These are phyloP conservation scores for Geopemphigus sp. DNA, from an alignment of 1,140 invertebrate genomes.

Conservation along the genomic window DNA sequence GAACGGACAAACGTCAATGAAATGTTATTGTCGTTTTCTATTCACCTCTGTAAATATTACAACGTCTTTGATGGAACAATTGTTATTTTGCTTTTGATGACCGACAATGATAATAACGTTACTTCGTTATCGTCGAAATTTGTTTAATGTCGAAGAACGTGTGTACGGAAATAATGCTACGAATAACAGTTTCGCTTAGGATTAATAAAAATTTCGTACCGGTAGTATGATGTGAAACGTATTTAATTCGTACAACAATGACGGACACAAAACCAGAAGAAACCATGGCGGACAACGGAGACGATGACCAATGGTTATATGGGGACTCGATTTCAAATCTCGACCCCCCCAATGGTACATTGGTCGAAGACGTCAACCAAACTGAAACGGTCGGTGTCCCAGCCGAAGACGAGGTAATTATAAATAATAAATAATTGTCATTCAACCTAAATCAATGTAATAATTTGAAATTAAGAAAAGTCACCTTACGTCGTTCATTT, in stretches of 20 bases:
- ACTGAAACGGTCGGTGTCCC: neutral
- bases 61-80: slow-evolving; percentile 19
- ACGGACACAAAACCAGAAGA: neutral
- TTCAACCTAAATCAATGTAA: neutral
- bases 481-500: neutral
- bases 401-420: slow-evolving; percentile 29
- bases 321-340: slow-evolving; percentile 60
- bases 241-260: slow-evolving; percentile 6
- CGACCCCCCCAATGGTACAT: neutral
- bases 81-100: neutral
- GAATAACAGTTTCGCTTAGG: too few species aligned
- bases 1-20: too few species aligned
- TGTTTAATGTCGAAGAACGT: neutral
- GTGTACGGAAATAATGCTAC: too few species aligned
- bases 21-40: neutral
- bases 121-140: neutral
- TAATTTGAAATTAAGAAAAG: neutral
- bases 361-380: slow-evolving; percentile 21
- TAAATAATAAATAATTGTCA: neutral
- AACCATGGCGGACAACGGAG: slow-evolving; percentile 61
- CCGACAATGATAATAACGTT: neutral
- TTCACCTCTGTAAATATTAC: neutral
- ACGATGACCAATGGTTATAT: slow-evolving; percentile 75
- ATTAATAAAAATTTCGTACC: neutral
- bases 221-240: neutral